Evolutionary conservation across 2,113 vertebrate genomes (phyloP).

Genomic region (Triplophysa siluroides): DNA sequence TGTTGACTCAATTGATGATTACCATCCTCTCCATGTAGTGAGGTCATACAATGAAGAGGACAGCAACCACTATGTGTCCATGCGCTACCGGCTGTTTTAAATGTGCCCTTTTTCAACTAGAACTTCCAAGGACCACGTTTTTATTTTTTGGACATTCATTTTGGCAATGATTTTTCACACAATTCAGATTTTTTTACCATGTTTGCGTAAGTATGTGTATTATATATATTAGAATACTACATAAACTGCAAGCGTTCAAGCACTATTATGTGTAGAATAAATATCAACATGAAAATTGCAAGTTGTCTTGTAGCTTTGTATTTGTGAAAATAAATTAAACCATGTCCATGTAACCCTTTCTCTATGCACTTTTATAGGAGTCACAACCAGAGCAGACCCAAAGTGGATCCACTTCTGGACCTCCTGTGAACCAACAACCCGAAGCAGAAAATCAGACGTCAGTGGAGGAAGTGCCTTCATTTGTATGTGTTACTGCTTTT

Average conservation of each 20-base stretch:
- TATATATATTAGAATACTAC: too few species aligned
- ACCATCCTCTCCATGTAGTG: conserved; percentile 2
- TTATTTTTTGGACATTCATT: neutral
- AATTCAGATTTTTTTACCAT: too few species aligned
- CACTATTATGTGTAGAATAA: neutral
- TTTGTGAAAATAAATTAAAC: neutral
- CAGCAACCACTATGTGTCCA: neutral
- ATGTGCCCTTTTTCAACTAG: neutral
- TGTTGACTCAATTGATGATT: conserved; percentile 9
- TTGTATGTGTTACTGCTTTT: too few species aligned
- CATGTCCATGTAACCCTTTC: neutral
- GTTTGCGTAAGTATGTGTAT: too few species aligned
- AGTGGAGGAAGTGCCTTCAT: too few species aligned
- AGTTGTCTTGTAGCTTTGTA: neutral
- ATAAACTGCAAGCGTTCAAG: too few species aligned
- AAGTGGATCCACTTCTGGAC: neutral
- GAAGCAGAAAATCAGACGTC: neutral
- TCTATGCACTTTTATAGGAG: neutral
- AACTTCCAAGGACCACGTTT: too few species aligned
- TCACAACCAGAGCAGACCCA: neutral
- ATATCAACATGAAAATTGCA: neutral
- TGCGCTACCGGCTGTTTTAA: neutral
- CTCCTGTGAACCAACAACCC: neutral
- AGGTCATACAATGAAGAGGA: neutral
- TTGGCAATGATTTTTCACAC: neutral